Percentiles rank a stretch among this genome's conserved stretches.
phyloP scores from a whole-genome alignment of 2,113 vertebrate genomes.

The Gasterosteus aculeatus region DNA sequence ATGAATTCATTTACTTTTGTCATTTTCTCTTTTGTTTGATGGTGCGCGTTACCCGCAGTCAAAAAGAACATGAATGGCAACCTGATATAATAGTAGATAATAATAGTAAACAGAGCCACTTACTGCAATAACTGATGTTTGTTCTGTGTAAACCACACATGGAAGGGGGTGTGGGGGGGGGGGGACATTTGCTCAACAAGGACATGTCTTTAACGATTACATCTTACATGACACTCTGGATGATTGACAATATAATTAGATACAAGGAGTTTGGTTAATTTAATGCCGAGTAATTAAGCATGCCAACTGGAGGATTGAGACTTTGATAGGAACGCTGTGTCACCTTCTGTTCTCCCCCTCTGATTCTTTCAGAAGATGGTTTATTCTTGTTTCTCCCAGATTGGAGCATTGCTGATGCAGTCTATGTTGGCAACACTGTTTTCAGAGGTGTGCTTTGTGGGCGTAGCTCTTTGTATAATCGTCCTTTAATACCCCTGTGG shows the following conservation, averaged over 20 bases:
- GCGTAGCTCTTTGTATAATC: slow-evolving; percentile 19
- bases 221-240: slow-evolving; percentile 30
- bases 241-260: slow-evolving; percentile 50
- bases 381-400: neutral
- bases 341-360: slow-evolving; percentile 47
- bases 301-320: slow-evolving; percentile 21
- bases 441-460: slow-evolving; percentile 21
- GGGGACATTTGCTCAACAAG: slow-evolving; percentile 25
- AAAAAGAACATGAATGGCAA: slow-evolving; percentile 4
- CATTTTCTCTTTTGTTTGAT: slow-evolving; percentile 22
- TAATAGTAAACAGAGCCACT: slow-evolving; percentile 6
- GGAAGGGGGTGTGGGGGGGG: neutral
- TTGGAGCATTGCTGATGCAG: slow-evolving; percentile 36
- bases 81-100: slow-evolving; percentile 11
- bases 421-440: slow-evolving; percentile 1
- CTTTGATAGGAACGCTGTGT: slow-evolving; percentile 27
- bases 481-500: slow-evolving; percentile 10
- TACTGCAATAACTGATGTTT: slow-evolving; percentile 22
- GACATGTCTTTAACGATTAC: slow-evolving; percentile 32
- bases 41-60: slow-evolving; percentile 14
- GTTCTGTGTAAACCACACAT: slow-evolving; percentile 11
- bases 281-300: slow-evolving; percentile 42
- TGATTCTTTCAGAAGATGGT: neutral
- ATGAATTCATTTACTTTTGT: slow-evolving; percentile 42
- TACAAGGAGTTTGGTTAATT: slow-evolving; percentile 46